These are phyloP conservation scores for Ernsta delagoae DNA, from an alignment of 2,888 invertebrate species.

Conservation along the genomic window DNA sequence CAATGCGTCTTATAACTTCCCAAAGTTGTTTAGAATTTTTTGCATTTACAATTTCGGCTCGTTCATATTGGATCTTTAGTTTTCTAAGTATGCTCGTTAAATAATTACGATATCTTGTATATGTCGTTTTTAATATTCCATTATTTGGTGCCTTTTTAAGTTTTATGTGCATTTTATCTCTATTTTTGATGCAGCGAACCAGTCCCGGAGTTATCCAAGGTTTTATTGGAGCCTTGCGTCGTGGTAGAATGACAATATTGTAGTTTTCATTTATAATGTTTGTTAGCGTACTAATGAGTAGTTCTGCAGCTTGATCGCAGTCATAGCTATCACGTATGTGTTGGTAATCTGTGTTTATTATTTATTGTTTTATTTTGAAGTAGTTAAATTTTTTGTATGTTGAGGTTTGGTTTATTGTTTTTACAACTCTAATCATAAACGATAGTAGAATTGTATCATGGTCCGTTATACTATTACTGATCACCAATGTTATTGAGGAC, in stretches of 20 bases:
- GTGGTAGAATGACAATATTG: not conserved
- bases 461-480: constrained; percentile 14
- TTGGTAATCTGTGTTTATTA: not conserved
- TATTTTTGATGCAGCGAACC: not conserved
- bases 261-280: not conserved
- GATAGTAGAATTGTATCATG: constrained; percentile 2
- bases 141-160: constrained; percentile 10
- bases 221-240: not conserved
- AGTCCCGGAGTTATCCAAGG: not conserved
- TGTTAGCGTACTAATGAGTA: not conserved
- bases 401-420: not conserved
- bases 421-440: not conserved
- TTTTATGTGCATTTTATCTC: not conserved
- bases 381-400: not conserved
- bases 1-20: constrained; percentile 13
- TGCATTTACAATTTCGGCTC: not conserved
- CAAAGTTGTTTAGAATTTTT: constrained; percentile 7
- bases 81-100: constrained; percentile 8
- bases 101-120: constrained; percentile 13
- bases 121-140: constrained; percentile 1
- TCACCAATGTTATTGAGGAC: not conserved
- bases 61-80: constrained; percentile 7
- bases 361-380: not conserved
- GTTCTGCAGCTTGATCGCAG: not conserved
- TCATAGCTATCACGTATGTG: not conserved